Evolutionary conservation across 2,797 vertebrate species (phyloP), one percentile per base, ranked within the genome.

Genomic region (Pampus argenteus): DNA sequence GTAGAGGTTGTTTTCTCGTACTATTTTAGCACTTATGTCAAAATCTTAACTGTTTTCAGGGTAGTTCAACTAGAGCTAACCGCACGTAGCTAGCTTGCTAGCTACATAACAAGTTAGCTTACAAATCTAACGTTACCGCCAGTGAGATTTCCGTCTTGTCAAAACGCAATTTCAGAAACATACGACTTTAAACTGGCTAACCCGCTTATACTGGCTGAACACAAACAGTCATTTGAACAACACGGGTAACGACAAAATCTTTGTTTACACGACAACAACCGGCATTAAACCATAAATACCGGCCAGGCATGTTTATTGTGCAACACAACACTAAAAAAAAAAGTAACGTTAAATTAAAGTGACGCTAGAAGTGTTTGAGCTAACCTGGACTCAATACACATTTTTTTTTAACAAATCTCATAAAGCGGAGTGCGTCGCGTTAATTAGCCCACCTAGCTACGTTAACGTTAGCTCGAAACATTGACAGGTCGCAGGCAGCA

Each of bases 401-500:
- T 29, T 29, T 29, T 5, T 5, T 45, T 57, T 26, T 22, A 34
- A 57, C 44, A 26, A 48, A 20, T n/a, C 0, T 1, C 40, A 6
- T 14, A 6, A 10, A 57, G 28, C 11, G 40, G 14, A 20, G 20
- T 6, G 9, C 23, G 40, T 13, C 1, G 38, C 56, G 60, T 52
- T 61, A 79, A 81, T 81, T 72, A 82, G 80, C 75, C 34, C 51
- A 47, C 14, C 26, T 49, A 65, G 75, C 81, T 74, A 58, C 71
- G 80, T 31, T 80, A 75, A 66, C 81, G 75, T 66, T 88, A 79
- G 83, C 81, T 54, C 14, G 10, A 60, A 79, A 70, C 84, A 66
- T 3, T 85, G 86, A 80, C 90, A 84, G 84, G 76, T 89, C 81
- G 68, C 78, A 57, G 61, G 65, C 76, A 66, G 38, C 9, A 36